Base-by-base conservation (phyloP, 2,113 vertebrate genomes). In the Brachypodius melanocephalos region DNA sequence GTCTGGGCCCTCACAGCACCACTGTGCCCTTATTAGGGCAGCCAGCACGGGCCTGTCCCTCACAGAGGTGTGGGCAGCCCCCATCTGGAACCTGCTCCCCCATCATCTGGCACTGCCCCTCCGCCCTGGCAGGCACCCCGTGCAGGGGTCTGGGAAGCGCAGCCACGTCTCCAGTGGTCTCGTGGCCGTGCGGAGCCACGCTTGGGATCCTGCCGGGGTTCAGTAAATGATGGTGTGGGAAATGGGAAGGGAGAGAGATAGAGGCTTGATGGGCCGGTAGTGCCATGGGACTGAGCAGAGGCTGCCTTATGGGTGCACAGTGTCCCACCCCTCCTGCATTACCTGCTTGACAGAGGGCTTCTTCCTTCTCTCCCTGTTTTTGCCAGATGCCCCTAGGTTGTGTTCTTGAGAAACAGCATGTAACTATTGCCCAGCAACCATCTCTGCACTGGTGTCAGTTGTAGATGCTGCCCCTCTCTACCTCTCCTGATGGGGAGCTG, bases 171-270 rank as follows among this genome's bases (percentile, higher is more conserved):
- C 1, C 1, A 31, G 58, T 71, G 25, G 24, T 49, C 59, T 43
- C 1, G 5, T 11, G 36, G 48, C 40, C 0, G 0, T 38, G 28
- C 0, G 2, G 52, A 71, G 66, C 38, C 0, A 0, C 0, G 0
- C 54, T 67, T 34, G 1, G 17, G 43, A 54, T 63, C 10, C 38
- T 73, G 36, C 2, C 0, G 0, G 29, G 0, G 0, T 52, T 77
- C 65, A 14, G 31, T n/a, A 73, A 67, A 22, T 49, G 55, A 25
- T 87, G 77, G 43, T 34, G 22, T 43, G 32, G 51, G 71, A 52
- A 42, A 19, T 34, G 15, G 15, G 24, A 66, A 25, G 3, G n/a
- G 28, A 76, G 46, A 72, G 21, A 29, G 46, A 32, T 20, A n/a
- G 14, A 0, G 0, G 6, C 36, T 82, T 59, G 21, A 10, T 43